Base-by-base conservation (phyloP, 1,140 invertebrate species). In the Penaeus indicus region DNA sequence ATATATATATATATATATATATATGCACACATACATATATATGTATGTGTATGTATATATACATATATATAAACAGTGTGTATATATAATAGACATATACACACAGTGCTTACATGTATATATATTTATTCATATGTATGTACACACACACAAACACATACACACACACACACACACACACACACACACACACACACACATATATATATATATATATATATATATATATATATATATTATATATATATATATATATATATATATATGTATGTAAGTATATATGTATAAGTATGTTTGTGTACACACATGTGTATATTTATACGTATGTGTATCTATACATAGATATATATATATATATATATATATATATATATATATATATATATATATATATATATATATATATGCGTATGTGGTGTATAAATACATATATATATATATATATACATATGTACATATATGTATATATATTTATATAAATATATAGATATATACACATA, bases 291-390 rank as follows among this genome's bases (percentile, higher is more conserved):
- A 32, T 32, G 32, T 32, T 0, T 32, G 32, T 32, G 32, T 32
- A n/a, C 3, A 67, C 3, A 3, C 3, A 67, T 67, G 3, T 67
- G n/a, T 67, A 67, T 67, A 3, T 67, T 1, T 67, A n/a, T 67
- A 67, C 3, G 3, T 3, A 67, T 67, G 3, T 67, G n/a, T 67
- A 21, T 67, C n/a, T n/a, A 1, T 67, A 67, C 3, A 67, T n/a
- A 67, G 1, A 3, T 67, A 21, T 67, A 3, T 67, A 3, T 67
- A 3, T 67, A 67, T 67, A 67, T 67, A 67, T 67, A 67, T n/a
- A 67, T n/a, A 67, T n/a, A 67, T n/a, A 67, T n/a, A 67, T n/a
- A 67, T n/a, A 67, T n/a, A 67, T n/a, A 67, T n/a, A 67, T n/a
- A 67, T n/a, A 67, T n/a, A 67, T n/a, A 67, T n/a, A 67, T n/a